phyloP scores from a whole-genome alignment of 2,113 vertebrate genomes.

The Mormyrus lacerda region DNA sequence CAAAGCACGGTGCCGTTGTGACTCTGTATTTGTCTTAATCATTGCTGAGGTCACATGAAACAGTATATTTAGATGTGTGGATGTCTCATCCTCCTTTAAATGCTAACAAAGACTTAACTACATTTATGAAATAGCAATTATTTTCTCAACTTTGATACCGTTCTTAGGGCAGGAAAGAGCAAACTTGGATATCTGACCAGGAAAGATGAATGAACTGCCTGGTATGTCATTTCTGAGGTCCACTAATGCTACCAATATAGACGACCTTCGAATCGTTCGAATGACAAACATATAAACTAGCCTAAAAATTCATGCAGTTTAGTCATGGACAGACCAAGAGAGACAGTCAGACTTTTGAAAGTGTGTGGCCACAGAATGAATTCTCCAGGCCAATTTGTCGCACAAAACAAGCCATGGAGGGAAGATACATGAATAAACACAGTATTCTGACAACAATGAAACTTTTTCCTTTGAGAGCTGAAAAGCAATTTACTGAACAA shows the following conservation, averaged over 20 bases:
- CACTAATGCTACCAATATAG: background rate
- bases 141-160: background rate
- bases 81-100: background rate
- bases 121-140: background rate
- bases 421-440: background rate
- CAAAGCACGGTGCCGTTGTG: background rate
- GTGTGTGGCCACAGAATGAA: background rate
- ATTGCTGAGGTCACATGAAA: background rate
- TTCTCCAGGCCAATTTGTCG: background rate
- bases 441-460: background rate
- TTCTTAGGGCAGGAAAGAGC: background rate
- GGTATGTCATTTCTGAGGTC: background rate
- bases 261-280: background rate
- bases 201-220: background rate
- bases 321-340: background rate
- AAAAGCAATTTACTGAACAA: background rate
- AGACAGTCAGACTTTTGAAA: background rate
- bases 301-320: background rate
- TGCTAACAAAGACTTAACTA: background rate
- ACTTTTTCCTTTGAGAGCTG: background rate
- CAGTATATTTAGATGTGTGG: background rate
- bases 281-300: background rate
- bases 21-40: background rate
- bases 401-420: background rate
- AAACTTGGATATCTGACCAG: background rate